Base-by-base conservation (phyloP, 2,888 invertebrate species). In the Odontocolon sp. region DNA sequence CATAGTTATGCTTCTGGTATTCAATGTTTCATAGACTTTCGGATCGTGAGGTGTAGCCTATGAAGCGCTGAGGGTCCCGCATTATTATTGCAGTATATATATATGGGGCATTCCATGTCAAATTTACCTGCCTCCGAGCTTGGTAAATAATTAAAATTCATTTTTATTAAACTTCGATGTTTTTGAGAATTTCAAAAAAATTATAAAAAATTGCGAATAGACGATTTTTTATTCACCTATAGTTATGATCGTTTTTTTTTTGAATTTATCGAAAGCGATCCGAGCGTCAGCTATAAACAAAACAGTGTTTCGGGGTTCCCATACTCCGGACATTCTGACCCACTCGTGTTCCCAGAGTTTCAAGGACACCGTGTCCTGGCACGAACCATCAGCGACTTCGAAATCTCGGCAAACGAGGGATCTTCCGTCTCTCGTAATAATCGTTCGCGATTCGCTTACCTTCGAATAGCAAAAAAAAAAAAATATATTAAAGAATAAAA, bases 321-420 rank as follows among this genome's bases (percentile, higher is more conserved):
- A 96, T 56, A 91, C 89, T 74, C 92, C 92, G 0, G 94, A 93
- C 80, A 94, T 93, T 42, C 92, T 91, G 64, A 96, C 94, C 85
- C 94, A 93, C 78, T 95, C 95, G 1, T 92, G 90, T 78, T 96
- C 94, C 93, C 96, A 96, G 50, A 95, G 91, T 36, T 94, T 90
- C 66, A 94, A 88, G 16, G 92, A 89, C 4, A 94, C 91, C n/a
- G 93, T 16, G 92, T 92, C 36, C 92, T 92, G 11, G 92, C 94
- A 84, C 92, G 93, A 91, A 94, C 94, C 86, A 93, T 93, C 90
- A 3, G 82, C 77, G 4, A 95, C 92, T 78, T 94, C 93, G 4
- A 96, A 90, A 82, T 94, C 94, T 2, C 95, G 92, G 45, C 94
- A 93, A 9, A 92, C 91, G 83, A 93, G 89, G 18, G 92, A 91